Evolutionary conservation across 2,797 vertebrate species (phyloP).

Genomic region (Erpetoichthys calabaricus): DNA sequence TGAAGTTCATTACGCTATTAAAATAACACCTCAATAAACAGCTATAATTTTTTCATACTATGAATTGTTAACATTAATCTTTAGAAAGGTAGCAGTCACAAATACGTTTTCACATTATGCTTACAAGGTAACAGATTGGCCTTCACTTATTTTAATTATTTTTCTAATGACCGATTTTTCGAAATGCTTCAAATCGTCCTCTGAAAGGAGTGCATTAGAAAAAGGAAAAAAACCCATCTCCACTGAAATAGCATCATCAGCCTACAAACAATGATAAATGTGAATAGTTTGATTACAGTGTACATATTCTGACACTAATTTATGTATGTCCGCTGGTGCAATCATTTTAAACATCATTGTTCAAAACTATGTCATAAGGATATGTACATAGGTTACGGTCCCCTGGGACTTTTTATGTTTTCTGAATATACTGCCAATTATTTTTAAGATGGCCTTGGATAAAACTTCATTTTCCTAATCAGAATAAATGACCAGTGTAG

Average conservation of each 20-base stretch:
- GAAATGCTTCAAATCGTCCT: conserved; percentile 33
- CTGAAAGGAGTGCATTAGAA: conserved; percentile 20
- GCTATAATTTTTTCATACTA: no score
- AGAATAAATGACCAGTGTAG: conserved; percentile 61
- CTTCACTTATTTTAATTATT: no score
- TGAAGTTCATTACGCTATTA: no score
- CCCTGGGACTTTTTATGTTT: conserved; percentile 39
- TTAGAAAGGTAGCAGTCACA: no score
- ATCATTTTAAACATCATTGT: conserved; percentile 35
- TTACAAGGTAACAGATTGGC: no score
- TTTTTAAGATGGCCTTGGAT: conserved; percentile 35
- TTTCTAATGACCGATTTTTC: no score
- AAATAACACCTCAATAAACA: no score
- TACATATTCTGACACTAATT: conserved; percentile 39
- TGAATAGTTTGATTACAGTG: conserved; percentile 42
- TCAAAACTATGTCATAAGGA: conserved; percentile 23
- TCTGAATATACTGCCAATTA: conserved; percentile 53
- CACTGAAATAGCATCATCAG: no score
- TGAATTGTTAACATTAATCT: no score
- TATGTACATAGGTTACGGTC: conserved; percentile 21
- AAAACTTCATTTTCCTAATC: conserved; percentile 59
- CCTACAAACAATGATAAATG: conserved; percentile 31
- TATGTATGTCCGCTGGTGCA: conserved; percentile 26
- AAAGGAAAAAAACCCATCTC: conserved; percentile 19
- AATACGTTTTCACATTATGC: no score